These are phyloP conservation scores for Thymelicus sylvestris DNA, from an alignment of 2,888 invertebrate species.

Conservation along the genomic window DNA sequence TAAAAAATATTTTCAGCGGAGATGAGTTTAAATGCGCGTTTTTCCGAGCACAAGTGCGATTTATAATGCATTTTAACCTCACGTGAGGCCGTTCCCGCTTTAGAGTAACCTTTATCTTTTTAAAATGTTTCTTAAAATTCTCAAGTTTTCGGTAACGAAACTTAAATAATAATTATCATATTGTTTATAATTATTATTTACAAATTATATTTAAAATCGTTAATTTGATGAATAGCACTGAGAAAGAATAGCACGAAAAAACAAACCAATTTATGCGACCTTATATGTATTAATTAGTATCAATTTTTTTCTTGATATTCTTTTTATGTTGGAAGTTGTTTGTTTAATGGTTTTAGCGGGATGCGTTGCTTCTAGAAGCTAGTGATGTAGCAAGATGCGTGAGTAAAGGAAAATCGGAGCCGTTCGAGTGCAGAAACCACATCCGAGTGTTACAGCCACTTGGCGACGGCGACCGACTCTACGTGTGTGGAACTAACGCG, in stretches of 20 bases:
- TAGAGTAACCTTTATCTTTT: slow-evolving; percentile 51
- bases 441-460: slow-evolving; percentile 87
- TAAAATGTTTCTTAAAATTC: slow-evolving; percentile 21
- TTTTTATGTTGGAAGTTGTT: background rate
- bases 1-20: slow-evolving; percentile 53
- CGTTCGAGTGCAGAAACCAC: slow-evolving; percentile 87
- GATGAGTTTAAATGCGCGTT: slow-evolving; percentile 58
- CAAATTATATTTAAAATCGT: too few relatives aligned
- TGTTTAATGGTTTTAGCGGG: slow-evolving; percentile 66
- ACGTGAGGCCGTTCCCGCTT: slow-evolving; percentile 59
- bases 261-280: too few relatives aligned
- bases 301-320: too few relatives aligned
- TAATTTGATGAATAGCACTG: too few relatives aligned
- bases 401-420: slow-evolving; percentile 87
- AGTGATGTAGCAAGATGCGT: slow-evolving; percentile 86
- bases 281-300: too few relatives aligned
- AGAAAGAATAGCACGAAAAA: too few relatives aligned
- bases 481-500: slow-evolving; percentile 87
- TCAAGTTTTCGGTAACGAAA: background rate
- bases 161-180: too few relatives aligned
- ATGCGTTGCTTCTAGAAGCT: slow-evolving; percentile 84
- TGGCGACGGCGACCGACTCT: slow-evolving; percentile 85
- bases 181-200: too few relatives aligned
- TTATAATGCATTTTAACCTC: slow-evolving; percentile 61
- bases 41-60: slow-evolving; percentile 54